These are phyloP conservation scores for Trichomalopsis sarcophagae DNA, from an alignment of 1,140 invertebrate species.

Conservation along the genomic window DNA sequence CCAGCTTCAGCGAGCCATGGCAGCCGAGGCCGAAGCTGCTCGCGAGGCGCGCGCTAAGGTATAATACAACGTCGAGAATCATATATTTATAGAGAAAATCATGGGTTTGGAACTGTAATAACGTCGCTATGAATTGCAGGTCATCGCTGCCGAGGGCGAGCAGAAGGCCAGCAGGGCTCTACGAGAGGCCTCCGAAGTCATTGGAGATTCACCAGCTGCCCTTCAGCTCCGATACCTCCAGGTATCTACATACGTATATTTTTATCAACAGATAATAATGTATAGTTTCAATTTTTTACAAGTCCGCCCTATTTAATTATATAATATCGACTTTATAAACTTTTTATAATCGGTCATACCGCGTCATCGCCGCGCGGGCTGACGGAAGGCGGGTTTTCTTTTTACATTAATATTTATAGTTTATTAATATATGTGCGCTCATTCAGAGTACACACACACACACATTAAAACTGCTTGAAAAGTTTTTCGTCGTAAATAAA, in stretches of 20 bases:
- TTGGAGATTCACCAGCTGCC: conserved; percentile 92
- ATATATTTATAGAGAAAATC: background rate
- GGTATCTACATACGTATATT: conserved; percentile 54
- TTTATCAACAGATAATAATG: no score
- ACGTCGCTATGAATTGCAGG: conserved; percentile 72
- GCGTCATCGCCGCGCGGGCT: no score
- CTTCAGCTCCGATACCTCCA: conserved; percentile 82
- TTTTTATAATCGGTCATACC: no score
- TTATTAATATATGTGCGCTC: no score
- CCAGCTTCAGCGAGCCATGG: conserved; percentile 93
- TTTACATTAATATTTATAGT: no score
- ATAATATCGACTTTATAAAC: no score
- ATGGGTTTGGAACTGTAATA: background rate
- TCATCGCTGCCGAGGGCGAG: conserved; percentile 89
- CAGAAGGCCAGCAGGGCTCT: conserved; percentile 92
- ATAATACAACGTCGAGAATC: conserved; percentile 56
- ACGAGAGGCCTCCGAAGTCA: conserved; percentile 94
- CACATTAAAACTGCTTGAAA: no score
- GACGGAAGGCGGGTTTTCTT: no score
- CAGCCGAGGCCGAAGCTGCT: conserved; percentile 92
- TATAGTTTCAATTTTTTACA: no score
- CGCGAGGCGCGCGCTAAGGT: conserved; percentile 86
- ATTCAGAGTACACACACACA: no score
- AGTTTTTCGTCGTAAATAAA: no score
- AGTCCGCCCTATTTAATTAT: no score